Conservation (phyloP, 2,113 vertebrate genomes). For the Lepidothrix coronata region DNA sequence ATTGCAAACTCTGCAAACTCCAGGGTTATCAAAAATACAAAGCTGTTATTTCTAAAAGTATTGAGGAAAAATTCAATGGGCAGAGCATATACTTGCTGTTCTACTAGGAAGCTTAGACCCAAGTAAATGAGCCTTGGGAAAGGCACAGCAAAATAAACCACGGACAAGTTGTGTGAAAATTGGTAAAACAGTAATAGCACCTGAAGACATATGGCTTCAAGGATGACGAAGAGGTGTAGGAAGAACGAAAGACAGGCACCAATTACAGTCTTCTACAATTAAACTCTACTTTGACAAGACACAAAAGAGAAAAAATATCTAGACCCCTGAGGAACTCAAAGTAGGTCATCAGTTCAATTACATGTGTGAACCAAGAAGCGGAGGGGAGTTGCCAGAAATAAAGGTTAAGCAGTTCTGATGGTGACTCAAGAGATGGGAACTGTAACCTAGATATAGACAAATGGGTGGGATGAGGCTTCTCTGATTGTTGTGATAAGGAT, state of each 20-base stretch:
- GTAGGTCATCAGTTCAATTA: neutral
- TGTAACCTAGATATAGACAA: neutral
- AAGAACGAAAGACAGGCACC: neutral
- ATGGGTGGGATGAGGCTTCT: neutral
- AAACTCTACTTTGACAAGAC: neutral
- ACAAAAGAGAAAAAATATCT: neutral
- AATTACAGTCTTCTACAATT: neutral
- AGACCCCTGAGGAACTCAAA: neutral
- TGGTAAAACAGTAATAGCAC: neutral
- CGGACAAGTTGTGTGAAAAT: neutral
- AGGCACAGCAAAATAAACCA: neutral
- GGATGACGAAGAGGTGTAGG: neutral
- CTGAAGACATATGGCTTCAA: neutral
- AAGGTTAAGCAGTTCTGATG: neutral
- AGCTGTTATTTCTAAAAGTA: neutral
- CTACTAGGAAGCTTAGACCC: neutral
- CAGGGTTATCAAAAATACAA: neutral
- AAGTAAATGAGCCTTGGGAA: neutral
- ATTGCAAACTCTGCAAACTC: neutral
- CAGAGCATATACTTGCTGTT: neutral
- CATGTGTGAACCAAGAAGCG: neutral
- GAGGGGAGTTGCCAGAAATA: neutral
- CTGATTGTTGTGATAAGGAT: neutral
- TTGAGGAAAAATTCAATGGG: neutral
- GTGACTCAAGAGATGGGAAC: neutral